Evolutionary conservation across 1,140 invertebrate genomes (phyloP), one percentile per base, ranked within the genome.

Genomic region (Hypothenemus hampei): DNA sequence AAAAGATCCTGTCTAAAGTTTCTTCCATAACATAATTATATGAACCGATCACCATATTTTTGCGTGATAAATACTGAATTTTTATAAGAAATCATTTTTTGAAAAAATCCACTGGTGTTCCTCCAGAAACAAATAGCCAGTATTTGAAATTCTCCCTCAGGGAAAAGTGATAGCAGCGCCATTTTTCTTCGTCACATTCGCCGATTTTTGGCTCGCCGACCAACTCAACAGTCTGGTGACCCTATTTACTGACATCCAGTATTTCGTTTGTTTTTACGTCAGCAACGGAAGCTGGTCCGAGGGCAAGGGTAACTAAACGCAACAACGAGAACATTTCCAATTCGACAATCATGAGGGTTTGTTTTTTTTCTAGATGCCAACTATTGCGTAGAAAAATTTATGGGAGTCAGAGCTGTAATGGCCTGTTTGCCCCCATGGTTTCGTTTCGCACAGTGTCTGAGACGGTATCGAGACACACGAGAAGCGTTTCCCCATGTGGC

Each of bases 131-230:
- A n/a, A n/a, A n/a, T n/a, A n/a, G n/a, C n/a, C n/a, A n/a, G n/a
- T n/a, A 43, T 43, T 43, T 21, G 40, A 20, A 10, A 21, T 20
- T 43, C 3, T 10, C 21, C 45, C 45, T 44, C 21, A 53, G 50
- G 47, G 47, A 3, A 49, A 46, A 49, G 47, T 49, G 3, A 59
- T 97, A 33, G 82, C 89, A 13, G 91, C 96, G 0, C 97, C 97
- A 29, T 97, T 98, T 67, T 89, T 91, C 58, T 90, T 91, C 66
- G 97, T 99, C 4, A 85, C 89, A 36, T 99, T 99, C 73, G 94
- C 97, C 21, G 97, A 99, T 76, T 99, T 99, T 81, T 99, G 97
- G 97, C 80, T 99, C 62, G 97, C 93, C 22, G 97, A 99, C 79
- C 97, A 99, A 72, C 78, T 98, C 59, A 99, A 97, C 69, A 97